Percentiles rank a stretch among this genome's conserved stretches.
phyloP scores from a whole-genome alignment of 2,113 vertebrate species.

The Gobio gobio region DNA sequence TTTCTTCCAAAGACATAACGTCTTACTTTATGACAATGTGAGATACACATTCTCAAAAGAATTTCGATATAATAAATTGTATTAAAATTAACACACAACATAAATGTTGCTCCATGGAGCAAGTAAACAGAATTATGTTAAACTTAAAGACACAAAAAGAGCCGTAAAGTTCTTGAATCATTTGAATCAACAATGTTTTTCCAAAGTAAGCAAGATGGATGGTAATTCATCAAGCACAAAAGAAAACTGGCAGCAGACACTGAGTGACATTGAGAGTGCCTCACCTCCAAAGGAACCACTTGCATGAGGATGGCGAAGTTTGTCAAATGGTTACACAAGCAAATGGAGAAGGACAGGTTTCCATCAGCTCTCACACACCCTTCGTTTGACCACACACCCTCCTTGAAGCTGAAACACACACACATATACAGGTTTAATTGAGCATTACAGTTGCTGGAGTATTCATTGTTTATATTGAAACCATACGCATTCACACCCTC shows the following conservation, averaged over 20 bases:
- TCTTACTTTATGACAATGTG: no score
- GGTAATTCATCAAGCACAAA: neutral
- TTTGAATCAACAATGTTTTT: neutral
- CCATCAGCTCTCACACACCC: constrained; percentile 84
- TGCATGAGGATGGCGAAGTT: constrained; percentile 99
- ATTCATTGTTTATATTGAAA: constrained; percentile 20
- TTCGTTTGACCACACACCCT: constrained; percentile 87
- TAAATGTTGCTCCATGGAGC: no score
- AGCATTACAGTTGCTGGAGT: constrained; percentile 21
- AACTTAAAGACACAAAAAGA: neutral
- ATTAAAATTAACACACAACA: no score
- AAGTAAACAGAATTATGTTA: no score
- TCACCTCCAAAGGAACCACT: constrained; percentile 93
- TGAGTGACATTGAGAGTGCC: constrained; percentile 35
- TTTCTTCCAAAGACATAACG: no score
- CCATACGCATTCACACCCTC: constrained; percentile 16
- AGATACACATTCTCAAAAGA: no score
- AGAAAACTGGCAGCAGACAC: neutral
- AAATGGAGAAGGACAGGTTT: constrained; percentile 85
- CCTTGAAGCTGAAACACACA: constrained; percentile 76
- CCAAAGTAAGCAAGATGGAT: constrained; percentile 1
- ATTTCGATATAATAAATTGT: no score
- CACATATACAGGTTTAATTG: neutral
- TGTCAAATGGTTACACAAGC: constrained; percentile 93
- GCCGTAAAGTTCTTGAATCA: neutral